phyloP scores from a whole-genome alignment of 2,113 vertebrate genomes.

The Actenoides lindsayi region DNA sequence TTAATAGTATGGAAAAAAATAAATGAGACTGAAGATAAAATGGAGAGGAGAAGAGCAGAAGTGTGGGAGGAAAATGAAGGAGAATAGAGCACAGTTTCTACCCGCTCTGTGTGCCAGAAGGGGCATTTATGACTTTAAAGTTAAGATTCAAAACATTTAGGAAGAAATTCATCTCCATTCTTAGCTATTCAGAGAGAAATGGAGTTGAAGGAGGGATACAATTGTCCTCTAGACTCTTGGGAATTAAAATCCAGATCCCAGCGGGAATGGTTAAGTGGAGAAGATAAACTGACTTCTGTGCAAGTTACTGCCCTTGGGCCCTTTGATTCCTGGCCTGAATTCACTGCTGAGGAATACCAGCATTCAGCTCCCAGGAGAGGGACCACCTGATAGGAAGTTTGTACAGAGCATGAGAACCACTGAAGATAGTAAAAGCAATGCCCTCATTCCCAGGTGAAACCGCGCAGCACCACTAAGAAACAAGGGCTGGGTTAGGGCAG shows the following conservation, averaged over 20 bases:
- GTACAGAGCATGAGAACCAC: neutral
- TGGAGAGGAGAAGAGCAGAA: neutral
- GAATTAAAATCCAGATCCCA: neutral
- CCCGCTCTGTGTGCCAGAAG: neutral
- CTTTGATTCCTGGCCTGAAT: neutral
- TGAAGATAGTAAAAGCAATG: neutral
- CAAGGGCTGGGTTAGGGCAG: neutral
- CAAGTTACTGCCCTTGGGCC: neutral
- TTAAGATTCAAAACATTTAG: neutral
- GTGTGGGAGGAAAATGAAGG: slow-evolving; percentile 37
- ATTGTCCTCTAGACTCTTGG: neutral
- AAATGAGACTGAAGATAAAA: slow-evolving; percentile 17
- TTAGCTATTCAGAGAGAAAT: neutral
- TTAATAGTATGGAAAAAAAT: slow-evolving; percentile 38
- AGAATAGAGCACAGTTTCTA: neutral
- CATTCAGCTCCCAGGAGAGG: neutral
- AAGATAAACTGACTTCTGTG: neutral
- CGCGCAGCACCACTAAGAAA: rapidly evolving
- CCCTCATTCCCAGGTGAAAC: neutral
- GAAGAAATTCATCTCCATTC: neutral
- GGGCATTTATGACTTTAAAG: neutral
- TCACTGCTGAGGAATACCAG: neutral
- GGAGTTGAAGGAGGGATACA: neutral
- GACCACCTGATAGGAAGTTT: neutral
- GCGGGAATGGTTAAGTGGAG: neutral